Percentiles rank a stretch among this genome's conserved stretches.
Evolutionary conservation across 2,797 vertebrate species (phyloP).

Genomic region (Dryobates pubescens): DNA sequence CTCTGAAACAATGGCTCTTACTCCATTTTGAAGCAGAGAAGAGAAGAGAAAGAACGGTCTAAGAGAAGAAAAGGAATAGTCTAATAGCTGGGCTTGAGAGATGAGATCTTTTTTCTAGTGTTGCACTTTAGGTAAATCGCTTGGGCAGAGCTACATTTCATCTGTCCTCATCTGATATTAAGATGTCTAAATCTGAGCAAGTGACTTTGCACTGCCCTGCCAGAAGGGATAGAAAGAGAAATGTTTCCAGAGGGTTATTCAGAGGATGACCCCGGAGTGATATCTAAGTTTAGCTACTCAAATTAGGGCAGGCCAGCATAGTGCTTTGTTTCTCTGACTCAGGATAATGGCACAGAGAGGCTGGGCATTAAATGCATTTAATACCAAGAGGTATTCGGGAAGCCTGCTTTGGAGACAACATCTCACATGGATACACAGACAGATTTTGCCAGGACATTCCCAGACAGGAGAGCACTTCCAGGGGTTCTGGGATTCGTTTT

Average conservation of each 20-base stretch:
- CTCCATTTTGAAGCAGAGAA: neutral
- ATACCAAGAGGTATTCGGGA: neutral
- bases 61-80: neutral
- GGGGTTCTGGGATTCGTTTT: neutral
- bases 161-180: neutral
- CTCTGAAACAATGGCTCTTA: neutral
- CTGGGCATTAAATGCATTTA: neutral
- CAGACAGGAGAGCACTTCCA: neutral
- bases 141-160: neutral
- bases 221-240: neutral
- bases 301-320: slow-evolving; percentile 30
- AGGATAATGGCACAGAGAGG: neutral
- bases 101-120: neutral
- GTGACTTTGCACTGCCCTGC: neutral
- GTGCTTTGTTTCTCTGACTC: neutral
- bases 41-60: neutral
- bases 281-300: neutral
- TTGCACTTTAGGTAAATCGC: neutral
- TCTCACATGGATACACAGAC: neutral
- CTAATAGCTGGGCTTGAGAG: neutral
- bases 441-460: neutral
- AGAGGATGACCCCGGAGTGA: neutral
- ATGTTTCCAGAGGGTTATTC: neutral
- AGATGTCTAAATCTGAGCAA: neutral
- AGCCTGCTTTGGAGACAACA: neutral